Conservation (phyloP, 2,113 vertebrate species). For the Puffinus mauretanicus region DNA sequence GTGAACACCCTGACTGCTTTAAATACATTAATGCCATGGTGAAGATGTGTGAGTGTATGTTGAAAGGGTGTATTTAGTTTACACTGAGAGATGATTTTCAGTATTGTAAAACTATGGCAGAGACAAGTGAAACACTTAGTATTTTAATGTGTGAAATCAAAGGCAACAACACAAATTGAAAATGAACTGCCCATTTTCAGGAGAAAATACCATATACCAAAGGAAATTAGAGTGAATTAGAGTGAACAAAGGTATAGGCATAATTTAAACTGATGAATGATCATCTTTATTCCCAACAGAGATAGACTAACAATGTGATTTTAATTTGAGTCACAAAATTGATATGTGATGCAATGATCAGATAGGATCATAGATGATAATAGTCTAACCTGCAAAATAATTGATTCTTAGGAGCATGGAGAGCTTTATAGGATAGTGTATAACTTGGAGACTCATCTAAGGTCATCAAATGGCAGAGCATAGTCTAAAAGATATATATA, state of each 20-base stretch:
- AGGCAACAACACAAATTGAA: neutral
- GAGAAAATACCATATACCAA: neutral
- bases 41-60: neutral
- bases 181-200: neutral
- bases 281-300: neutral
- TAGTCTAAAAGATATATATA: neutral
- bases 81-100: neutral
- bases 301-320: neutral
- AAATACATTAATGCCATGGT: neutral
- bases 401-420: neutral
- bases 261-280: neutral
- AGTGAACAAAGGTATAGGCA: neutral
- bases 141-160: neutral
- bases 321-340: neutral
- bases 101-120: neutral
- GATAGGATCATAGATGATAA: neutral
- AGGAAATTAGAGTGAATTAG: neutral
- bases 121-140: neutral
- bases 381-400: neutral
- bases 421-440: neutral
- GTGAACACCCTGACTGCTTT: neutral
- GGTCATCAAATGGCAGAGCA: neutral
- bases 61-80: neutral
- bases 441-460: neutral
- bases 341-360: neutral